Percentiles rank a stretch among this genome's conserved stretches.
phyloP scores from a whole-genome alignment of 2,888 invertebrate genomes.

The Nomada fucata region DNA sequence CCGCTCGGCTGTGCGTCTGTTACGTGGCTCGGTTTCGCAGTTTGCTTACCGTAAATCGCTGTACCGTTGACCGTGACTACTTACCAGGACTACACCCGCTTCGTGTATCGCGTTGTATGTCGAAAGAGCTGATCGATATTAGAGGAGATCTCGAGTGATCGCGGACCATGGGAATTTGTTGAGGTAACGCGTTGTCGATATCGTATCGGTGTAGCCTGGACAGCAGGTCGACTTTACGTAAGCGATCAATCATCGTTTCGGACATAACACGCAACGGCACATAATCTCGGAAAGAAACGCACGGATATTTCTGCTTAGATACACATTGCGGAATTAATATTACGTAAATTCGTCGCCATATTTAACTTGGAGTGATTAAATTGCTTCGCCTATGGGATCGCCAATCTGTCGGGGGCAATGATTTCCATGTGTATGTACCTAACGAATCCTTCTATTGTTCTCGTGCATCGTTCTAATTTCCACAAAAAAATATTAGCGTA shows the following conservation, averaged over 20 bases:
- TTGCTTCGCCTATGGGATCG: no score
- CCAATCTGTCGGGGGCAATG: no score
- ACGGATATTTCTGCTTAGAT: not conserved
- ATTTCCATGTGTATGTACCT: no score
- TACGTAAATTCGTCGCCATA: no score
- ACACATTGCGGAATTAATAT: no score
- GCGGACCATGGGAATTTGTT: constrained; percentile 28
- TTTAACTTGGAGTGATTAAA: no score
- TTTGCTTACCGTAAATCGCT: constrained; percentile 35
- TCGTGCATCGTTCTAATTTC: not conserved
- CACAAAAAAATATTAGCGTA: not conserved
- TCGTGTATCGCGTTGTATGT: not conserved
- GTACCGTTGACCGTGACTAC: constrained; percentile 25
- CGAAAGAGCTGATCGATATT: constrained; percentile 34
- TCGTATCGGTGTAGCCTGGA: not conserved
- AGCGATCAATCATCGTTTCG: not conserved
- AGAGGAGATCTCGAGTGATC: constrained; percentile 28
- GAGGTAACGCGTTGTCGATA: constrained; percentile 8
- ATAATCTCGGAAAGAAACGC: not conserved
- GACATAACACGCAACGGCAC: no score
- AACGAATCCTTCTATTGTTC: no score
- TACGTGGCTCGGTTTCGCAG: constrained; percentile 20
- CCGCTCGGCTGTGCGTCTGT: constrained; percentile 27
- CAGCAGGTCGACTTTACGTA: not conserved
- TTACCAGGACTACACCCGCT: not conserved